These are phyloP conservation scores for Myotis findleyi DNA, from an alignment of 2,797 vertebrate species.

Conservation along the genomic window DNA sequence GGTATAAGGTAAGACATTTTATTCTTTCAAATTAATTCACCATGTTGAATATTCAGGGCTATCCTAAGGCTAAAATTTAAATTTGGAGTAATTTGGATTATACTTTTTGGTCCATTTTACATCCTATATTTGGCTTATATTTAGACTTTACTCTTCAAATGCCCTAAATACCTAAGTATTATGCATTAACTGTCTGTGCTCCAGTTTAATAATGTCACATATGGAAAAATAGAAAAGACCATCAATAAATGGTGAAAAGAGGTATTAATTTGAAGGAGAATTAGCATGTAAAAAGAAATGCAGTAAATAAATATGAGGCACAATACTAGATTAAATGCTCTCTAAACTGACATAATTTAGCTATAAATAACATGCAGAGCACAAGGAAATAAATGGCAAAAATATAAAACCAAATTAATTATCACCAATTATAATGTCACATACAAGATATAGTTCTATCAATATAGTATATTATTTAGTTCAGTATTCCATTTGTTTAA, in stretches of 20 bases:
- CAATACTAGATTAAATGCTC: neutral
- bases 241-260: neutral
- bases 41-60: conserved; percentile 35
- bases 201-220: neutral
- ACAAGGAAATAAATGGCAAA: neutral
- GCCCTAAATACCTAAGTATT: neutral
- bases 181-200: neutral
- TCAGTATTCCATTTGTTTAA: neutral
- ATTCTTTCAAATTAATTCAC: conserved; percentile 51
- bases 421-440: neutral
- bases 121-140: neutral
- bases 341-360: neutral
- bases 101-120: neutral
- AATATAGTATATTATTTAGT: neutral
- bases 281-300: neutral
- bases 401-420: neutral
- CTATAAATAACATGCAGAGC: neutral
- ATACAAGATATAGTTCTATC: neutral
- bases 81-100: neutral
- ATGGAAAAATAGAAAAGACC: neutral
- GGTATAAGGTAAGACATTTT: neutral
- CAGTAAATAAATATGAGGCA: neutral
- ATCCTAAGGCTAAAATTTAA: conserved; percentile 27
- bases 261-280: neutral
- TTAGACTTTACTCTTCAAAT: neutral